Percentiles rank a stretch among this genome's conserved stretches.
Evolutionary conservation across 2,888 invertebrate species (phyloP).

Genomic region (Magallana nippona): DNA sequence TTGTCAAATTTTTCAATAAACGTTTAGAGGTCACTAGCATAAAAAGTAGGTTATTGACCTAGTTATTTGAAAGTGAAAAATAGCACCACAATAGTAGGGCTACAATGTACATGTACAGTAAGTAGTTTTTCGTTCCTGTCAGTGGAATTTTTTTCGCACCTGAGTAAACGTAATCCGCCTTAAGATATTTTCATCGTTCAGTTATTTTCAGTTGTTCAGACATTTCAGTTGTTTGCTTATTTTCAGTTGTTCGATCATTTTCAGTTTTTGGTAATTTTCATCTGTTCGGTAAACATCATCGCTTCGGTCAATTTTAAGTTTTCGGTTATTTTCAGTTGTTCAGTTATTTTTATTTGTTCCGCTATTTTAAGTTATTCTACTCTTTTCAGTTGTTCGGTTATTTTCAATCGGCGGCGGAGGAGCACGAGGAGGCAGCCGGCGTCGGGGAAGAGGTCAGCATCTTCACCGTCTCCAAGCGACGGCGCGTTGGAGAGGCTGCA

Average conservation of each 20-base stretch:
- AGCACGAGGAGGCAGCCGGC: slow-evolving; percentile 67
- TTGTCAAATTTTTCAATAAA: too few relatives aligned
- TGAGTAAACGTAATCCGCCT: too few relatives aligned
- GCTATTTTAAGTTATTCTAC: not conserved
- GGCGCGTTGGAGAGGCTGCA: slow-evolving; percentile 77
- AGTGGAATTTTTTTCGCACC: too few relatives aligned
- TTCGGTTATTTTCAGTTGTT: not conserved
- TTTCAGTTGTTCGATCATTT: slow-evolving; percentile 53
- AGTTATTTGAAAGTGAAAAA: too few relatives aligned
- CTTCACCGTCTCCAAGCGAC: slow-evolving; percentile 74
- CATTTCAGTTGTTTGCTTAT: slow-evolving; percentile 74
- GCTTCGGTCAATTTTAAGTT: not conserved
- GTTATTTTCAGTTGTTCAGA: slow-evolving; percentile 20
- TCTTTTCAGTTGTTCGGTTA: slow-evolving; percentile 74
- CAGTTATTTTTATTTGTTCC: not conserved
- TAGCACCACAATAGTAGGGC: too few relatives aligned
- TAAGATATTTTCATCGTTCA: not conserved
- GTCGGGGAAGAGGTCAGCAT: slow-evolving; percentile 77
- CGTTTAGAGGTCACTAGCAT: too few relatives aligned
- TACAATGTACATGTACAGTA: too few relatives aligned
- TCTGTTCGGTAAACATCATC: too few relatives aligned
- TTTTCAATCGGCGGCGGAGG: slow-evolving; percentile 73
- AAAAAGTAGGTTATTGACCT: too few relatives aligned
- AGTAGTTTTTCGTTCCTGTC: too few relatives aligned
- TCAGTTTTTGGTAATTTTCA: too few relatives aligned